Evolutionary conservation across 2,113 vertebrate genomes (phyloP).

Genomic region (Climacteris rufus): DNA sequence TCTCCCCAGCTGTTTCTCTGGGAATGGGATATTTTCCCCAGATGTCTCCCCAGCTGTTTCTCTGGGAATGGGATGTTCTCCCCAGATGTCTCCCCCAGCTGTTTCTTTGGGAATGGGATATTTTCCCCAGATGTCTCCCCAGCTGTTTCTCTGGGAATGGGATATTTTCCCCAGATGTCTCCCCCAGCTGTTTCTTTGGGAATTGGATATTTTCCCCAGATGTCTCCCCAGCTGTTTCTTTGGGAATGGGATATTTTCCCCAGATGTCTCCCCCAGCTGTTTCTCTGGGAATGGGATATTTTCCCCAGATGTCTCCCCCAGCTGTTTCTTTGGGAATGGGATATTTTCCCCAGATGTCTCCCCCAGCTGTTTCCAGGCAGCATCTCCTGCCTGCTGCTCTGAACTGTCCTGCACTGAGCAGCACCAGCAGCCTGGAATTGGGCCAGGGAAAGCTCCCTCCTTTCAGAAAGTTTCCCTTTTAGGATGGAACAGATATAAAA

Average conservation of each 20-base stretch:
- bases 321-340: neutral
- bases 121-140: neutral
- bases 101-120: neutral
- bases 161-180: neutral
- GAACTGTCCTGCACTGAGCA: accelerated
- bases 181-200: no score
- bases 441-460: neutral
- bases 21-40: no score
- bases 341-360: neutral
- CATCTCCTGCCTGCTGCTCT: neutral
- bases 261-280: neutral
- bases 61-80: no score
- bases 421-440: neutral
- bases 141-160: neutral
- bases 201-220: no score
- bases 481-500: neutral
- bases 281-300: neutral
- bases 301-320: neutral
- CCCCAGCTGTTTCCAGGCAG: neutral
- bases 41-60: neutral
- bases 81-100: no score
- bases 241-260: no score
- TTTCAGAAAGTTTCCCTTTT: neutral
- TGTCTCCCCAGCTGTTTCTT: no score
- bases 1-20: neutral